Evolutionary conservation across 2,113 vertebrate genomes (phyloP).

Genomic region (Phrynocephalus versicolor): DNA sequence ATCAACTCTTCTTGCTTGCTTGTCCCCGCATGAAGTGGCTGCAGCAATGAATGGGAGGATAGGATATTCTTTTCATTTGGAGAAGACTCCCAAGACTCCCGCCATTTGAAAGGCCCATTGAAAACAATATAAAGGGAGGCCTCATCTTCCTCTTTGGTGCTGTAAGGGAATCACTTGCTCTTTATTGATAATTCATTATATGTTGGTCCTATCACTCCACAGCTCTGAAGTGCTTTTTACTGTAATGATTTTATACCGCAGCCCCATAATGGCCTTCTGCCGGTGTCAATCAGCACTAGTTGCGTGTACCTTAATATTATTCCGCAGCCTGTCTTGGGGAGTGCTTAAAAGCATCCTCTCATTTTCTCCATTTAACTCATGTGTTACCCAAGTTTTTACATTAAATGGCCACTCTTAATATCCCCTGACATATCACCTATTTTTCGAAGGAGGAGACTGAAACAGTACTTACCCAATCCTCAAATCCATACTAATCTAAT

Average conservation of each 20-base stretch:
- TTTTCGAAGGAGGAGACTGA: constrained; percentile 77
- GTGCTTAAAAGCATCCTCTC: constrained; percentile 86
- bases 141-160: constrained; percentile 72
- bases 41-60: not conserved
- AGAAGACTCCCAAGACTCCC: constrained; percentile 66
- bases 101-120: constrained; percentile 69
- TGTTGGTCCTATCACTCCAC: constrained; percentile 64
- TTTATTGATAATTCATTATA: constrained; percentile 83
- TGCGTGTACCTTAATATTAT: constrained; percentile 77
- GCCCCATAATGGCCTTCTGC: constrained; percentile 77
- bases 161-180: constrained; percentile 73
- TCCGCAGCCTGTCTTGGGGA: constrained; percentile 78
- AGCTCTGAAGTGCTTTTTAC: constrained; percentile 77
- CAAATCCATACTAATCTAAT: constrained; percentile 82
- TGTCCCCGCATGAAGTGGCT: not conserved
- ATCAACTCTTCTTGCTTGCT: not conserved
- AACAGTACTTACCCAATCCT: constrained; percentile 76
- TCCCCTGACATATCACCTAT: constrained; percentile 79
- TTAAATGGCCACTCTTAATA: constrained; percentile 85
- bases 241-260: constrained; percentile 76
- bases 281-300: constrained; percentile 68
- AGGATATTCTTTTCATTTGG: constrained; percentile 56
- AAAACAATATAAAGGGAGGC: constrained; percentile 77
- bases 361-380: constrained; percentile 83
- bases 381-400: constrained; percentile 86